Evolutionary conservation across 1,140 invertebrate genomes (phyloP).

Genomic region (Diabrotica virgifera): DNA sequence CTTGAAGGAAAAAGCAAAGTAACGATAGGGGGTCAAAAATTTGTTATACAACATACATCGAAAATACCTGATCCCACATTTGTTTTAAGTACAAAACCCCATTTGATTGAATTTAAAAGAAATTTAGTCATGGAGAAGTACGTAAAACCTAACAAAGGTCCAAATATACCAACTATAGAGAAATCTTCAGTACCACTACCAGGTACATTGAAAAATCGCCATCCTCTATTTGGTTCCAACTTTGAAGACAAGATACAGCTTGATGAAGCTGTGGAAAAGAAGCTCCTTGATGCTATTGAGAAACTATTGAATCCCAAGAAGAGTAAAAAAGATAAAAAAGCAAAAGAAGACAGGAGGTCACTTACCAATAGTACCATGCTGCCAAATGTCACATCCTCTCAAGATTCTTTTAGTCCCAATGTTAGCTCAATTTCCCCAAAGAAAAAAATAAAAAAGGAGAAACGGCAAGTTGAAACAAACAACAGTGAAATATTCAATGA

Average conservation of each 20-base stretch:
- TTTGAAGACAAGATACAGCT: constrained; percentile 27
- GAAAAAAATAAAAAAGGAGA: constrained; percentile 14
- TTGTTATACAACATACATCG: constrained; percentile 21
- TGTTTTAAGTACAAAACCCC: constrained; percentile 10
- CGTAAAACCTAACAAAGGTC: constrained; percentile 15
- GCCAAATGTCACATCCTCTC: constrained; percentile 4
- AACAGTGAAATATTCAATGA: too few species aligned
- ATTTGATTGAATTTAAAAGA: constrained; percentile 20
- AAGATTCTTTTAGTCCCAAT: constrained; percentile 16
- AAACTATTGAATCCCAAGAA: constrained; percentile 11
- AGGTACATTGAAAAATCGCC: constrained; percentile 23
- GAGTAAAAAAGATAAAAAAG: constrained; percentile 19
- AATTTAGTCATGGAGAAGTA: constrained; percentile 20
- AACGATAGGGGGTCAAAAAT: constrained; percentile 24
- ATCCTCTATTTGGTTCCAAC: constrained; percentile 30
- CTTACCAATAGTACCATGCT: constrained; percentile 19
- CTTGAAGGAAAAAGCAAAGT: constrained; percentile 18
- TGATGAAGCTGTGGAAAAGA: constrained; percentile 23
- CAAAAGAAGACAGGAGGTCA: constrained; percentile 8
- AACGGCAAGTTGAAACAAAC: constrained; percentile 2
- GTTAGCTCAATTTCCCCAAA: constrained; percentile 12
- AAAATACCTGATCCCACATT: constrained; percentile 22
- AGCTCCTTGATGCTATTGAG: constrained; percentile 24
- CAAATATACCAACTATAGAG: constrained; percentile 1
- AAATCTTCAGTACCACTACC: constrained; percentile 18